Percentiles rank a stretch among this genome's conserved stretches.
Conservation (phyloP, 2,113 vertebrate genomes). For the Cacatua alba region DNA sequence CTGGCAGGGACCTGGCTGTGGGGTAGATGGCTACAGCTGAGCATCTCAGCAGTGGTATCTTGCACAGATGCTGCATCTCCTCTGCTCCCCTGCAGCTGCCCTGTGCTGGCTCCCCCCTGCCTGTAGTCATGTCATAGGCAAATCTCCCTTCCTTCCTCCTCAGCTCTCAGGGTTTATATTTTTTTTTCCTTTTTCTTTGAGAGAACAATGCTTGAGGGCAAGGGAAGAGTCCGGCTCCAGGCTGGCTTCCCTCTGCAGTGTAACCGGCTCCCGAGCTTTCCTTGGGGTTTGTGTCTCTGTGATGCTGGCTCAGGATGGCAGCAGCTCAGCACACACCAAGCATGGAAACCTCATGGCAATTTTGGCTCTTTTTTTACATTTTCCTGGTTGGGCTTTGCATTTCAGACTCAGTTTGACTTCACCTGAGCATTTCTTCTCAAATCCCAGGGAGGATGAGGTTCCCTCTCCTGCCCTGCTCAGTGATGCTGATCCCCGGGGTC, state of each 20-base stretch:
- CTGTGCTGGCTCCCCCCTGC: neutral
- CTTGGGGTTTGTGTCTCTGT: neutral
- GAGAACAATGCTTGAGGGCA: neutral
- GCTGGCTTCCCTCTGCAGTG: neutral
- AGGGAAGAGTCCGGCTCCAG: neutral
- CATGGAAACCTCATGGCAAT: neutral
- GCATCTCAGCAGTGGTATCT: accelerated
- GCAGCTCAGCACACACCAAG: neutral
- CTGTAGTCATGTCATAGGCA: neutral
- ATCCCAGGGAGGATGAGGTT: neutral
- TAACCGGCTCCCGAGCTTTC: neutral
- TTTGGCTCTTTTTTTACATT: neutral
- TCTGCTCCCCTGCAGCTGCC: accelerated
- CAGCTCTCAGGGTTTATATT: neutral
- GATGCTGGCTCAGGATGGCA: neutral
- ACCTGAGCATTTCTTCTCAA: neutral
- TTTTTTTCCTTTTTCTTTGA: neutral
- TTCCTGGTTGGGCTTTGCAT: neutral
- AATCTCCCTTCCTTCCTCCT: neutral
- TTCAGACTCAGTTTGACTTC: neutral
- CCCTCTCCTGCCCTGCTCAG: accelerated
- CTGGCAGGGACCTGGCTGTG: neutral
- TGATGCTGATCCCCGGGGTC: neutral
- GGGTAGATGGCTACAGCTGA: neutral
- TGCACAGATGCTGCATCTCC: accelerated